Conservation (phyloP, 2,113 vertebrate genomes). For the Gavialis gangeticus region DNA sequence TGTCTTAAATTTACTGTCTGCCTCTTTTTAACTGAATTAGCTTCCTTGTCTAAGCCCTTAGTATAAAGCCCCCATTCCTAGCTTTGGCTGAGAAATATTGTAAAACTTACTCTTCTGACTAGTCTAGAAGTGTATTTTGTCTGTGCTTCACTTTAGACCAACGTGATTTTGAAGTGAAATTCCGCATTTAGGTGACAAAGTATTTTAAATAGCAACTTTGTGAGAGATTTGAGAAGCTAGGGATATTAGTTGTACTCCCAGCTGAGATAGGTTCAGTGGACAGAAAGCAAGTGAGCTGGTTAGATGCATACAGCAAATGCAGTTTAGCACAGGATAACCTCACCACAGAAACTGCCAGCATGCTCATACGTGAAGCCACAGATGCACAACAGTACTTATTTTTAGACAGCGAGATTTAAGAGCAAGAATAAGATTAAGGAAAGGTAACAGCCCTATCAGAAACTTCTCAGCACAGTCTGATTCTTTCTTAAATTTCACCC, state of each 20-base stretch:
- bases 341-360: neutral
- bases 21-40: neutral
- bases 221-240: neutral
- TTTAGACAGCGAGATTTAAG: neutral
- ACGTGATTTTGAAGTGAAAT: neutral
- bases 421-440: neutral
- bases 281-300: neutral
- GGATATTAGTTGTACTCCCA: neutral
- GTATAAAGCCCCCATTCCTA: neutral
- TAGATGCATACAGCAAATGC: neutral
- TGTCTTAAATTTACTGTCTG: neutral
- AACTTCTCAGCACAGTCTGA: neutral
- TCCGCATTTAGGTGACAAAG: neutral
- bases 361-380: neutral
- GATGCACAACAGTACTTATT: neutral
- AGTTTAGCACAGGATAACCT: neutral
- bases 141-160: neutral
- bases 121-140: neutral
- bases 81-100: neutral
- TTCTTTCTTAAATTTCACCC: neutral
- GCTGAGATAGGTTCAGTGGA: neutral
- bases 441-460: neutral
- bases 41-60: neutral
- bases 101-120: neutral
- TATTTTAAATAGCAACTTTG: neutral